Evolutionary conservation across 2,888 invertebrate species (phyloP).

Genomic region (Drosophila parthenogenetica): DNA sequence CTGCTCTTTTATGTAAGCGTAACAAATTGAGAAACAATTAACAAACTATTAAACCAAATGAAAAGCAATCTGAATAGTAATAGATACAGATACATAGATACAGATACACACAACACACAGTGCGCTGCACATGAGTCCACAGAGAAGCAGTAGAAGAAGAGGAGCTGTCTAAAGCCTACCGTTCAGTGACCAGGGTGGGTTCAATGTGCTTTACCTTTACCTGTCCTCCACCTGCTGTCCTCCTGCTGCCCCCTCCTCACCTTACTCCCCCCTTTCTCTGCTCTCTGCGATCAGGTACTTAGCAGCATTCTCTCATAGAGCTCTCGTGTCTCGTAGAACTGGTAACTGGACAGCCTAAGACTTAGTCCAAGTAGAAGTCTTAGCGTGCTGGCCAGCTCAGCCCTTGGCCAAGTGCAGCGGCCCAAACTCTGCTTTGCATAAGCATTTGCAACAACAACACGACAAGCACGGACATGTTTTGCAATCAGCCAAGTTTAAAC

Average conservation of each 20-base stretch:
- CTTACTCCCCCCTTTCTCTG: background rate
- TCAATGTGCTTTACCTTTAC: constrained; percentile 76
- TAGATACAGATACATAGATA: constrained; percentile 16
- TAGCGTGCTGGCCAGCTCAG: constrained; percentile 35
- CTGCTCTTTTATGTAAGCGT: constrained; percentile 50
- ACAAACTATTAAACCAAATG: constrained; percentile 66
- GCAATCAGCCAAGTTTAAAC: constrained; percentile 30
- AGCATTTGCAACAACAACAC: constrained; percentile 30
- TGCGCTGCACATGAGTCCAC: background rate
- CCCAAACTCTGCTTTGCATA: constrained; percentile 55
- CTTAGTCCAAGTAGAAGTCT: background rate
- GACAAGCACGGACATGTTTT: constrained; percentile 7
- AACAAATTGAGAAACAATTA: constrained; percentile 65
- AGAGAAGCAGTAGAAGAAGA: background rate
- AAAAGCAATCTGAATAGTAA: constrained; percentile 55
- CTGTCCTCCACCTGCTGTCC: constrained; percentile 62
- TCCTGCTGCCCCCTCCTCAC: background rate
- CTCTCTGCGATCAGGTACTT: constrained; percentile 59
- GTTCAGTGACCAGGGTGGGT: constrained; percentile 62
- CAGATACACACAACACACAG: constrained; percentile 3
- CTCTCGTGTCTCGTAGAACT: constrained; percentile 35
- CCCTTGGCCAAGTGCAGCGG: constrained; percentile 57
- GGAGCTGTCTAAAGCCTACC: constrained; percentile 3
- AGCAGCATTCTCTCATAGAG: constrained; percentile 34
- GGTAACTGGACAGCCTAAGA: constrained; percentile 44